phyloP scores from a whole-genome alignment of 1,140 invertebrate species.

The Cydia pomonella region DNA sequence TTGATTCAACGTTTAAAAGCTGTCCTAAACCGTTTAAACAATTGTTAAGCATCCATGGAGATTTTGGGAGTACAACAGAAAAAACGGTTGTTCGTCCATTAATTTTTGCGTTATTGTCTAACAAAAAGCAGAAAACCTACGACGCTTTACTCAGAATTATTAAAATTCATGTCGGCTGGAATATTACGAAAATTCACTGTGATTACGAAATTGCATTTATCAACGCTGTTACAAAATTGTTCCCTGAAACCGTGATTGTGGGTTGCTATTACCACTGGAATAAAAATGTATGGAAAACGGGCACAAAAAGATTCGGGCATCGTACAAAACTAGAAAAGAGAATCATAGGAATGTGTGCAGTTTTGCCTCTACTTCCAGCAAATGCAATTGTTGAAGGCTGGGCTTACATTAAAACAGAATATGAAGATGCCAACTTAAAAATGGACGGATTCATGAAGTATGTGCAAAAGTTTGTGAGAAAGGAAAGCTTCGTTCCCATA shows the following conservation, averaged over 20 bases:
- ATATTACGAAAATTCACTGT: background rate
- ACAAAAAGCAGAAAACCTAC: slow-evolving; percentile 19
- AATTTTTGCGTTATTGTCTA: slow-evolving; percentile 5
- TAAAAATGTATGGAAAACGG: slow-evolving; percentile 13
- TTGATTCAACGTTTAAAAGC: slow-evolving; percentile 15
- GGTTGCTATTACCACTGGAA: slow-evolving; percentile 22
- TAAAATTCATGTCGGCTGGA: background rate
- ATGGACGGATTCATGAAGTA: background rate
- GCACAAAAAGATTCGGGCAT: slow-evolving; percentile 14
- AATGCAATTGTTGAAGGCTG: background rate
- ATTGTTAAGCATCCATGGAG: slow-evolving; percentile 14
- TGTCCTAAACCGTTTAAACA: slow-evolving; percentile 26
- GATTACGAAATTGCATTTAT: slow-evolving; percentile 20
- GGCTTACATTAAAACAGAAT: slow-evolving; percentile 24
- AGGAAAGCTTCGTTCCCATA: background rate
- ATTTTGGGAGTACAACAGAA: slow-evolving; percentile 22
- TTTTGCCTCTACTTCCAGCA: slow-evolving; percentile 3
- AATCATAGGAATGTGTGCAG: slow-evolving; percentile 13
- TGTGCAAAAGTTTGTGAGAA: background rate
- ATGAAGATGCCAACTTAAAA: background rate
- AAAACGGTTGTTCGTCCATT: slow-evolving; percentile 12
- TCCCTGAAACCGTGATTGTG: slow-evolving; percentile 3
- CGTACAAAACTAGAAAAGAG: slow-evolving; percentile 9
- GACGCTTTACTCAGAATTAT: background rate
- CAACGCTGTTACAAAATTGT: slow-evolving; percentile 5